Base-by-base conservation (phyloP, 2,888 invertebrate genomes). In the Leptinotarsa tumamoca region DNA sequence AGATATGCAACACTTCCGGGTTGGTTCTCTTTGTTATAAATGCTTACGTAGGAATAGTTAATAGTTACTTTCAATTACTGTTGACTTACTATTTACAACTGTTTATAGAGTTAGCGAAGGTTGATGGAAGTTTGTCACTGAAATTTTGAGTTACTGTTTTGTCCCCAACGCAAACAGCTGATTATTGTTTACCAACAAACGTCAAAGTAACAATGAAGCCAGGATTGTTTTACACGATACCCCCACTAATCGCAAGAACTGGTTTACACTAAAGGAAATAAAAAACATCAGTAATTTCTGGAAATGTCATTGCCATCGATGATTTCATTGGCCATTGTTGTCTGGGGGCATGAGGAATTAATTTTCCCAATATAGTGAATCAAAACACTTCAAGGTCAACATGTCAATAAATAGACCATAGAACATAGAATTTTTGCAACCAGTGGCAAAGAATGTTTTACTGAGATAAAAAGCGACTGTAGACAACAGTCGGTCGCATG, bases 101-200 rank as follows among this genome's bases (percentile, higher is more conserved):
- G 15, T 58, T 58, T 23, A 23, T 23, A 14, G 56, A 17, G 17
- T 17, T 10, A 54, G 15, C 15, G 61, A 15, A 61, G 27, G 61
- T 23, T 15, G 13, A 63, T 33, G n/a, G 43, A 33, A 63, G 18
- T 27, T n/a, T 43, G 17, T 33, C 63, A 63, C 63, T 63, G 10
- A 43, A 63, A 63, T 63, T 63, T 63, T 63, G 63, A 63, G 63
- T 63, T 58, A 43, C 13, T 63, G 43, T 63, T 27, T 63, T 63
- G 63, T 43, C 63, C n/a, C n/a, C 3, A 33, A 15, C 27, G 33
- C 63, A 33, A 63, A 63, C 63, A 63, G 63, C 63, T 63, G 63
- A 63, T 63, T 63, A 43, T 63, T 63, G 63, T 63, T 63, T 63
- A 63, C 63, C 33, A 63, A 33, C 33, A 17, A 7, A 23, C 27